A percentile compares a stretch with the other conserved stretches of the same genome.
phyloP scores from a whole-genome alignment of 2,113 vertebrate genomes.

The Callocephalon fimbriatum region DNA sequence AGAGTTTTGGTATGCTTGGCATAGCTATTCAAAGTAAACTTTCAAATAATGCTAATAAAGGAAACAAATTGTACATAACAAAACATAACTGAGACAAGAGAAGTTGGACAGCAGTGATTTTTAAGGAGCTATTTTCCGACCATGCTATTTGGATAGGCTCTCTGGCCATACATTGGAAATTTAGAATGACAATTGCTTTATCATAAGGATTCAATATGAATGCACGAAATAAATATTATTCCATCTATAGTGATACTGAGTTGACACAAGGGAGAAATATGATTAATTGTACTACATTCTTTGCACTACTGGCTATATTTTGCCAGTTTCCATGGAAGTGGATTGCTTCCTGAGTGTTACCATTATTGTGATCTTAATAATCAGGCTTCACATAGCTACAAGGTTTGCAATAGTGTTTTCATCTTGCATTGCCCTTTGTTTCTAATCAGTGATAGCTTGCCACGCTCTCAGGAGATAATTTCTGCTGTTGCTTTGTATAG shows the following conservation, averaged over 20 bases:
- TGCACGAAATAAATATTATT: neutral
- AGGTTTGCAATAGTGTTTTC: slow-evolving; percentile 15
- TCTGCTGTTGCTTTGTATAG: neutral
- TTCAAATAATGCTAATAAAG: neutral
- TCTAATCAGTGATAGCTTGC: neutral
- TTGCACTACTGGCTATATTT: neutral
- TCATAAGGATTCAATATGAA: neutral
- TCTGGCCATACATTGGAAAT: fast-evolving
- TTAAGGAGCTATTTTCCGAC: neutral
- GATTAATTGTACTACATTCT: neutral
- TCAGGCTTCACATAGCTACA: slow-evolving; percentile 1
- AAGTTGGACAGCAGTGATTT: neutral
- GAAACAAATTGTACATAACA: neutral
- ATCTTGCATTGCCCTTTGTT: neutral
- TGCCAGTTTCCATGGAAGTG: slow-evolving; percentile 26
- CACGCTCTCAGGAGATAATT: neutral
- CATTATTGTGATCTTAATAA: slow-evolving; percentile 18
- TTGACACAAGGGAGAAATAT: neutral
- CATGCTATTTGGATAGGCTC: neutral
- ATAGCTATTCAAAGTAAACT: neutral
- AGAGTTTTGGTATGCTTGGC: neutral
- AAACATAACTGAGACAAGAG: neutral
- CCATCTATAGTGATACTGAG: neutral
- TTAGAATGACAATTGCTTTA: neutral
- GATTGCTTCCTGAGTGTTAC: neutral